Conservation (phyloP, 2,797 vertebrate species). For the Urocyon cinereoargenteus region DNA sequence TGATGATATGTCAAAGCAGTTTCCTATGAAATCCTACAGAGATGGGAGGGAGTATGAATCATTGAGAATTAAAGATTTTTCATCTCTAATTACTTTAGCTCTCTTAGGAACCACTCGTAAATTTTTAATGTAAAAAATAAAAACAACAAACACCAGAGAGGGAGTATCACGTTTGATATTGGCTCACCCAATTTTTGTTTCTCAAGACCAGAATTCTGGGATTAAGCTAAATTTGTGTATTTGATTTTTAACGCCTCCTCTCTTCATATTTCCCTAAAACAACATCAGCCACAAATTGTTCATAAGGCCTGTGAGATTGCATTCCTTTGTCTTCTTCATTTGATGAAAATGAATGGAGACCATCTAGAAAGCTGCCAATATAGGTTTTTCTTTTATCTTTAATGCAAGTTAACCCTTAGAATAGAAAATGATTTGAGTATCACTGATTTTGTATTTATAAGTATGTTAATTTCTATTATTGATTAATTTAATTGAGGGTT, state of each 20-base stretch:
- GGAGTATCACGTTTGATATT: neutral
- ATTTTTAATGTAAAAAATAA: constrained; percentile 76
- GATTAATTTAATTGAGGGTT: constrained; percentile 10
- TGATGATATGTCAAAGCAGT: constrained; percentile 81
- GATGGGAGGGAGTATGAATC: constrained; percentile 68
- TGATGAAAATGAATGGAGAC: neutral
- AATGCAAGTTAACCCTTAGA: neutral
- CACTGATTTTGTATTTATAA: neutral
- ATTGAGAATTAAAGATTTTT: constrained; percentile 70
- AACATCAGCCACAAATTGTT: neutral
- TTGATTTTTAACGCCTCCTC: neutral
- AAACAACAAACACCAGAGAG: constrained; percentile 53
- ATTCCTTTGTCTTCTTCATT: constrained; percentile 13
- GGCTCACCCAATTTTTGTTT: constrained; percentile 14
- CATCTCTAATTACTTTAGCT: constrained; percentile 66
- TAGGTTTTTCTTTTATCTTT: neutral
- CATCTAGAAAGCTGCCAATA: neutral
- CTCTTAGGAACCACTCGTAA: constrained; percentile 72
- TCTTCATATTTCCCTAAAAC: neutral
- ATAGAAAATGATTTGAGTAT: neutral
- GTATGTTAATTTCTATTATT: neutral
- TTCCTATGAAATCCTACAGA: constrained; percentile 77
- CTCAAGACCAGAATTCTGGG: constrained; percentile 8
- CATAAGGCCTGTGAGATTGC: neutral
- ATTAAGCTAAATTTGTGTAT: constrained; percentile 11